Evolutionary conservation across 2,113 vertebrate genomes (phyloP).

Genomic region (Oncorhynchus nerka): DNA sequence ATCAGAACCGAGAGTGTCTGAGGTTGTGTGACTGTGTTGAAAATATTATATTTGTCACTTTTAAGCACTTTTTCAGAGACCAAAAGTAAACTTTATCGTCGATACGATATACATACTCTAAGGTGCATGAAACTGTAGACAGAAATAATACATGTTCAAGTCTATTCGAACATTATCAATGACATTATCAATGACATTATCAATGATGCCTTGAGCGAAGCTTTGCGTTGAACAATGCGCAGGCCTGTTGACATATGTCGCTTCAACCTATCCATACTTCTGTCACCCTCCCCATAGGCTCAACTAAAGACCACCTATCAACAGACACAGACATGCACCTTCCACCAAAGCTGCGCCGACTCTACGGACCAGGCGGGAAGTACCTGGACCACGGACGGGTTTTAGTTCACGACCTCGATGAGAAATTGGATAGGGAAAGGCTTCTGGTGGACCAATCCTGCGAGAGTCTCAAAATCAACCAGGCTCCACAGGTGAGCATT

Average conservation of each 20-base stretch:
- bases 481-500: slow-evolving; percentile 97
- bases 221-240: not conserved
- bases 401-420: slow-evolving; percentile 67
- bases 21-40: too few relatives aligned
- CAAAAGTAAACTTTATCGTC: not conserved
- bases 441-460: slow-evolving; percentile 70
- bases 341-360: slow-evolving; percentile 89
- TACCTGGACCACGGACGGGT: slow-evolving; percentile 55
- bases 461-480: slow-evolving; percentile 88
- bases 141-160: not conserved
- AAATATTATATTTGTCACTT: not conserved
- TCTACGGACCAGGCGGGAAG: slow-evolving; percentile 86
- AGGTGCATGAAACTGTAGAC: not conserved
- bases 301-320: slow-evolving; percentile 80
- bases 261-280: not conserved
- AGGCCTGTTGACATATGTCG: not conserved
- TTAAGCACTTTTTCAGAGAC: too few relatives aligned
- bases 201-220: not conserved
- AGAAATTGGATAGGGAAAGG: slow-evolving; percentile 71
- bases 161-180: not conserved
- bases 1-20: not conserved
- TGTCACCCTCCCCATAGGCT: slow-evolving; percentile 64
- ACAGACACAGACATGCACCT: slow-evolving; percentile 89
- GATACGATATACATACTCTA: not conserved
- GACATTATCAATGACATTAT: not conserved